Evolutionary conservation across 2,797 vertebrate species (phyloP).

Genomic region (Rhinella marina): DNA sequence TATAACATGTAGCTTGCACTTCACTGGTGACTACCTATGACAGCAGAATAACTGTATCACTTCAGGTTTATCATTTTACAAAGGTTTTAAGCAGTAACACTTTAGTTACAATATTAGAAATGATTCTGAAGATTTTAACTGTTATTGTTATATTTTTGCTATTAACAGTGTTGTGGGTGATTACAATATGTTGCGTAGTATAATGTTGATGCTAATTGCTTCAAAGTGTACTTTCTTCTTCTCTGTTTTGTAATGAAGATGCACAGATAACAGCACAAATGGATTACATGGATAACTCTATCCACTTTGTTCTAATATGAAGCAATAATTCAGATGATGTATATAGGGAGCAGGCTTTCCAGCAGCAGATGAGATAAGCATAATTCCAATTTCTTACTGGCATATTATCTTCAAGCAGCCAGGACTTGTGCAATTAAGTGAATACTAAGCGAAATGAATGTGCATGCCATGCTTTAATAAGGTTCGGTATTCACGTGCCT

Average conservation of each 20-base stretch:
- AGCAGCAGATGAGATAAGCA: slow-evolving; percentile 40
- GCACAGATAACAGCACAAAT: slow-evolving; percentile 2
- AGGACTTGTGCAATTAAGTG: slow-evolving; percentile 52
- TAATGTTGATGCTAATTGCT: not conserved
- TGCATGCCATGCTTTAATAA: slow-evolving; percentile 56
- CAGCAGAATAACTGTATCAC: not conserved
- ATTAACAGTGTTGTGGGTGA: not conserved
- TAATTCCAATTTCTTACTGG: slow-evolving; percentile 51
- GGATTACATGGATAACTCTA: not conserved
- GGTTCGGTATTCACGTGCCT: slow-evolving; percentile 39
- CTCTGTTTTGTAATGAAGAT: not conserved
- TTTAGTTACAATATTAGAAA: not conserved
- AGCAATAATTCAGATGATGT: not conserved
- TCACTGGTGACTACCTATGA: not conserved
- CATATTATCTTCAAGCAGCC: slow-evolving; percentile 59
- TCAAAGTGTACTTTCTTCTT: not conserved
- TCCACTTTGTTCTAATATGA: not conserved
- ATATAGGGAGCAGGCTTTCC: slow-evolving; percentile 19
- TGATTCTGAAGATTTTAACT: not conserved
- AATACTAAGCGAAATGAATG: slow-evolving; percentile 54
- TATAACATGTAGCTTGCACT: too few relatives aligned
- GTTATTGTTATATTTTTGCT: not conserved
- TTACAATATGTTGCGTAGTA: not conserved
- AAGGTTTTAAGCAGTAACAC: not conserved
- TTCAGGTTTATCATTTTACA: not conserved